Evolutionary conservation across 2,888 invertebrate species (phyloP), one percentile per base, ranked within the genome.

Genomic region (Hylaea fasciaria): DNA sequence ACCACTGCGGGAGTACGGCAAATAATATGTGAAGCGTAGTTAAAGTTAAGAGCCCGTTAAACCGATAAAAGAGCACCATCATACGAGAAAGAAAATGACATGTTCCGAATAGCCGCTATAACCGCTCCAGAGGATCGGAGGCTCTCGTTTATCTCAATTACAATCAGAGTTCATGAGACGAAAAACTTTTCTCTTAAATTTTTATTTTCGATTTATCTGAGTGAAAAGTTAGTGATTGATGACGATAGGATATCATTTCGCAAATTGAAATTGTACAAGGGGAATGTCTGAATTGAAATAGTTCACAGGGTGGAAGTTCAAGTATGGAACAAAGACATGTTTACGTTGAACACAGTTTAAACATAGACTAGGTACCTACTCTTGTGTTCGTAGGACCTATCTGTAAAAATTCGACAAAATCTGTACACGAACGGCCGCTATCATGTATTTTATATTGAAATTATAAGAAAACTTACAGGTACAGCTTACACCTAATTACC

Each of bases 161-260:
- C 13, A 37, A 41, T 48, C 47, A 32, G 29, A 53, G 49, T 53
- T 49, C 29, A 53, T 47, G 40, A 53, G 17, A 9, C 43, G 13
- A 13, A 29, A 45, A 49, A 45, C 43, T 53, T 44, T 39, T 43
- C 43, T 47, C 16, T 14, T 39, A 28, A 29, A 32, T 49, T 59
- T 53, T 59, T 48, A 44, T 53, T 28, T 29, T 51, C 39, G 41
- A 52, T 59, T 48, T 17, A 32, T 62, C 39, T 32, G 55, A 48
- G 57, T 46, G 22, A 63, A 62, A 64, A 60, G 46, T 58, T 64
- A 55, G 43, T 66, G 64, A 66, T 65, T 56, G 68, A 68, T 68
- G 35, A 48, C 40, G 47, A 51, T 22, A 46, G 28, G 32, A 32
- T 45, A 47, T 49, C 40, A 46, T 28, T 53, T 49, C 22, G 32